phyloP scores from a whole-genome alignment of 2,797 vertebrate genomes.

The Poecile montanus region DNA sequence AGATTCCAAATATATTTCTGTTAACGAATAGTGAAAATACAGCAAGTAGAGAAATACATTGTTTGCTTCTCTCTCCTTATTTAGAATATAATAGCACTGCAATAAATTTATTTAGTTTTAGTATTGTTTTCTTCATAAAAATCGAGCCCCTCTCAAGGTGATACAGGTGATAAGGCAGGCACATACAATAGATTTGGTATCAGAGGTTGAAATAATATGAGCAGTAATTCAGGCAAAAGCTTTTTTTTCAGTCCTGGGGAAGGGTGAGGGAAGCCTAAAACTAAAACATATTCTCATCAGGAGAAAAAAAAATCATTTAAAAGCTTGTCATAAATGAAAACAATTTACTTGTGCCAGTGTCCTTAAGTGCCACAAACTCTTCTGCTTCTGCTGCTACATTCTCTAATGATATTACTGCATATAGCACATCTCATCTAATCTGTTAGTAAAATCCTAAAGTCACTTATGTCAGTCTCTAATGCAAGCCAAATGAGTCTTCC shows the following conservation, averaged over 20 bases:
- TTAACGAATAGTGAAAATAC: not conserved
- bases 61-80: not conserved
- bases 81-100: conserved; percentile 14
- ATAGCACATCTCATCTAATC: conserved; percentile 95
- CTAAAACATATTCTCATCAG: conserved; percentile 70
- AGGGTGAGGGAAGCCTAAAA: conserved; percentile 9
- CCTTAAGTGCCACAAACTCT: conserved; percentile 78
- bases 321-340: conserved; percentile 78
- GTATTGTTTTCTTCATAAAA: conserved; percentile 59
- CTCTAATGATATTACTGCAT: conserved; percentile 95
- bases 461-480: conserved; percentile 97
- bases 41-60: not conserved
- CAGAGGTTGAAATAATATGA: conserved; percentile 36
- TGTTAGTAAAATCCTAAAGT: conserved; percentile 97
- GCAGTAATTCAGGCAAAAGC: conserved; percentile 50
- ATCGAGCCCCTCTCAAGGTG: conserved; percentile 18
- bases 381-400: conserved; percentile 77
- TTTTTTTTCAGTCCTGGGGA: conserved; percentile 36
- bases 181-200: conserved; percentile 49
- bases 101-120: conserved; percentile 37
- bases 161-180: conserved; percentile 52
- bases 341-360: conserved; percentile 76
- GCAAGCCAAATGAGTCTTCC: conserved; percentile 96
- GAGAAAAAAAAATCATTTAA: conserved; percentile 60
- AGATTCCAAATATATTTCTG: not conserved